These are phyloP conservation scores for Chloromyia formosa DNA, from an alignment of 2,888 invertebrate genomes.

Conservation along the genomic window DNA sequence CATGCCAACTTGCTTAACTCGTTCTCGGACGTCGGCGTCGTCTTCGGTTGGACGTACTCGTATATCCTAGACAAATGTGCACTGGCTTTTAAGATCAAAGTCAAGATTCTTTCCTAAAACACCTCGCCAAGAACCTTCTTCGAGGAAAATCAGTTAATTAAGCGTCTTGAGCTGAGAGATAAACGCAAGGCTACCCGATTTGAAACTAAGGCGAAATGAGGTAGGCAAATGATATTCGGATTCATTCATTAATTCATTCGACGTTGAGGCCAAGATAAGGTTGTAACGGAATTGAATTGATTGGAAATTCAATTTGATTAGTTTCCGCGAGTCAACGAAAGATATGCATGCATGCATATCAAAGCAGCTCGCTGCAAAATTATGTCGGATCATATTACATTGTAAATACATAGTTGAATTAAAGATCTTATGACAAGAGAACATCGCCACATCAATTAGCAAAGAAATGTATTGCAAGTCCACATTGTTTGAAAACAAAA, in stretches of 20 bases:
- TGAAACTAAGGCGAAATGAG: background rate
- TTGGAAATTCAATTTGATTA: background rate
- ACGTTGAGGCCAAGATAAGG: background rate
- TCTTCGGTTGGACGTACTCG: background rate
- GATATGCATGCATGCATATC: no score
- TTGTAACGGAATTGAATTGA: background rate
- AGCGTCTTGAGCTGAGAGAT: background rate
- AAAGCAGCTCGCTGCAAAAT: no score
- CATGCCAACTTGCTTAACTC: background rate
- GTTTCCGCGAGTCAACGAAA: no score
- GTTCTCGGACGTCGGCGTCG: background rate
- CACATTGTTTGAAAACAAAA: no score
- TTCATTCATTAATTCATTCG: background rate
- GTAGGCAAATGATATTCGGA: slow-evolving; percentile 2
- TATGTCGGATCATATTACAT: no score
- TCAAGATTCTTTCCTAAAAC: background rate
- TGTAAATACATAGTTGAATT: no score
- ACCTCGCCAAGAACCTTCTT: background rate
- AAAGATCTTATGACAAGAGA: no score
- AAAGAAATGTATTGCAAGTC: no score
- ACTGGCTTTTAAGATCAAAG: background rate
- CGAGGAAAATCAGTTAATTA: slow-evolving; percentile 20
- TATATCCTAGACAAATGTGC: background rate
- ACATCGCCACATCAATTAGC: no score
- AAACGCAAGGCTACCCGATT: background rate